Conservation (phyloP, 2,797 vertebrate species). For the Syngnathus rostellatus region DNA sequence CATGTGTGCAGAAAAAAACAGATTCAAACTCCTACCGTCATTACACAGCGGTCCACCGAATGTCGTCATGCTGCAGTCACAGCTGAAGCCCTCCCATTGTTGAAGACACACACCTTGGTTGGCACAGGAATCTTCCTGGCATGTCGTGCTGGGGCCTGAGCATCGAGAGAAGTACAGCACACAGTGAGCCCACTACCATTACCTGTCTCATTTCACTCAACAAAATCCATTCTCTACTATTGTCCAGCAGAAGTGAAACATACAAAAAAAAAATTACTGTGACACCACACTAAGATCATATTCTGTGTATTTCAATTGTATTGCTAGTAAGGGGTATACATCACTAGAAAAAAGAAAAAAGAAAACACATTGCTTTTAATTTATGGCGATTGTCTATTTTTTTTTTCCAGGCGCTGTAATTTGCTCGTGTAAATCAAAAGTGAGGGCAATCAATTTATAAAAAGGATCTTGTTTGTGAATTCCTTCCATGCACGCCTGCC, state of each 20-base stretch:
- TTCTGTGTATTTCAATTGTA: too few relatives aligned
- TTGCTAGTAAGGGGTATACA: too few relatives aligned
- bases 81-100: constrained; percentile 98
- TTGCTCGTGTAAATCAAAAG: background rate
- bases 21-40: constrained; percentile 78
- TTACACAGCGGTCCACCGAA: constrained; percentile 93
- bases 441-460: background rate
- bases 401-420: background rate
- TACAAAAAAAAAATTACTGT: background rate
- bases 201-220: background rate
- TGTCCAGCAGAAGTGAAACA: constrained; percentile 18
- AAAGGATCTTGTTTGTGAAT: background rate
- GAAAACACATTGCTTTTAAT: background rate
- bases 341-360: too few relatives aligned
- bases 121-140: constrained; percentile 94
- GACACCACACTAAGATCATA: background rate
- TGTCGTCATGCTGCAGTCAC: constrained; percentile 98
- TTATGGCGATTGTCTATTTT: background rate
- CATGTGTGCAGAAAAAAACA: background rate
- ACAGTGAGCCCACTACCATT: background rate
- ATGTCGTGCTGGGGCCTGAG: constrained; percentile 92
- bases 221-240: constrained; percentile 21
- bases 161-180: constrained; percentile 35
- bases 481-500: background rate
- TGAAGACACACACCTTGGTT: constrained; percentile 97